Base-by-base conservation (phyloP, 1,140 invertebrate genomes). In the Pseudomyrmex concolor region DNA sequence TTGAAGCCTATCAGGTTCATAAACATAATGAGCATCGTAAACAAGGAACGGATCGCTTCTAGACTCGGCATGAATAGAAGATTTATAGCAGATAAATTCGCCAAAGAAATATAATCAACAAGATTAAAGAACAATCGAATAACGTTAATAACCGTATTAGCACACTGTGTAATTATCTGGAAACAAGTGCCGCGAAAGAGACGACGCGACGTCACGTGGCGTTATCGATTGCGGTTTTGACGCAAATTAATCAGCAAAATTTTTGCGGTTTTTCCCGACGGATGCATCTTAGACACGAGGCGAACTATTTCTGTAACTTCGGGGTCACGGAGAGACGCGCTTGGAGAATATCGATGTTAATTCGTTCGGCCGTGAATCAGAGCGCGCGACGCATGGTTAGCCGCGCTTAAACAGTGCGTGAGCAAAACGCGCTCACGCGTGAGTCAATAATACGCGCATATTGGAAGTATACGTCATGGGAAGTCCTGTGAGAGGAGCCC, bases 401-500 rank as follows among this genome's bases (percentile, higher is more conserved):
- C 76, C 48, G 51, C 76, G 54, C 59, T 54, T 25, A 25, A 25
- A 2, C 25, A 34, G 64, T 19, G 55, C 76, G 68, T 71, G 68
- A 55, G 25, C 50, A 67, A 2, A 34, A 12, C 19, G 64, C 64
- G 45, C 64, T 66, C 71, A 51, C 80, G 57, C 86, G 70, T 76
- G 73, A 82, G 85, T 80, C 72, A 74, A 80, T 86, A 77, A 83
- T 86, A 72, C 60, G 77, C 62, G 73, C 74, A 72, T 80, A 63
- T 81, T 86, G 85, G 72, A 85, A 87, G 83, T 48, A 77, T 34
- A 34, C 86, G 89, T 91, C 88, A 91, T 88, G 90, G 86, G 83
- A 91, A 91, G 91, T 89, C 78, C 85, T 87, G 83, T 87, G 86
- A 84, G 63, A 34, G 34, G 34, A 34, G 34, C 34, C 76, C 85